These are phyloP conservation scores for Mergus octosetaceus DNA, from an alignment of 2,797 vertebrate species.

Conservation along the genomic window DNA sequence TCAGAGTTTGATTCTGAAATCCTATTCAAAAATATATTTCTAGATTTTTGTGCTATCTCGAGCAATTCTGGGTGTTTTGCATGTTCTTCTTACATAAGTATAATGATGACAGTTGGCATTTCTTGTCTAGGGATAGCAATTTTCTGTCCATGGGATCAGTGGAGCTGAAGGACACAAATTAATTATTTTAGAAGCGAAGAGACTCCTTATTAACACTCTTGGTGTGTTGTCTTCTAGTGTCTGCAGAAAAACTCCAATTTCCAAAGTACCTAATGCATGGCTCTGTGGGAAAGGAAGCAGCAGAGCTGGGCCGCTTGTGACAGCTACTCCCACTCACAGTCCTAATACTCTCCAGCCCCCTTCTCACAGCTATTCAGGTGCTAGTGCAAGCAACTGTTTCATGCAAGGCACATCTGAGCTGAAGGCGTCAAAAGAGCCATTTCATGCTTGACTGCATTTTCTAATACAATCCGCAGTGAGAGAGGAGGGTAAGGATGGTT, in stretches of 20 bases:
- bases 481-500: background rate
- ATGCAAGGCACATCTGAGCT: conserved; percentile 65
- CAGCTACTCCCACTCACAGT: background rate
- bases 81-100: background rate
- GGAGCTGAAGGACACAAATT: background rate
- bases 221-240: background rate
- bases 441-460: conserved; percentile 63
- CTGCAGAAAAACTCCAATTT: background rate
- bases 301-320: background rate
- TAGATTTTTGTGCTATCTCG: background rate
- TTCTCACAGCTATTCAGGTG: background rate
- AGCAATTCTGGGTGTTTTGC: background rate
- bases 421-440: conserved; percentile 60
- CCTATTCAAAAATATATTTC: no score
- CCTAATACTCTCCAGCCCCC: background rate
- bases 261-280: background rate
- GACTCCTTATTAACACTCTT: background rate
- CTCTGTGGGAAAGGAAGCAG: background rate
- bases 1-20: background rate
- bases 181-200: background rate
- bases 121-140: background rate
- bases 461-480: conserved; percentile 53
- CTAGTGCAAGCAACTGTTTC: conserved; percentile 26
- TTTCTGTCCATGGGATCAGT: background rate
- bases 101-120: background rate